A percentile compares a stretch with the other conserved stretches of the same genome.
These are phyloP conservation scores for Thamnophis elegans DNA, from an alignment of 2,797 vertebrate species.

Conservation along the genomic window DNA sequence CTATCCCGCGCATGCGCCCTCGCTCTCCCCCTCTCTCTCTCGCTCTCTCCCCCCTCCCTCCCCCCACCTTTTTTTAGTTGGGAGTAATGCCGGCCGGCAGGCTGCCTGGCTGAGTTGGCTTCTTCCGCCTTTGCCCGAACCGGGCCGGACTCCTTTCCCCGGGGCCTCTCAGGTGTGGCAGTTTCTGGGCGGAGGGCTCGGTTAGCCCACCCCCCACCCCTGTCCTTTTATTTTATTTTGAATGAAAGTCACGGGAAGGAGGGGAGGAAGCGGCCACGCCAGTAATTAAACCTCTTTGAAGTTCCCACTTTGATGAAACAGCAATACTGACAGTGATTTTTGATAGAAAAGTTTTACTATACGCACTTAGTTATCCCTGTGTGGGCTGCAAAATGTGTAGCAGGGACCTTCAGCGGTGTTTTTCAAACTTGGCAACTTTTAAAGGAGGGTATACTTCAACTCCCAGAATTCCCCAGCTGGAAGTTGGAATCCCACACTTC, in stretches of 20 bases:
- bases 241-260: neutral
- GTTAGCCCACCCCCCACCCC: neutral
- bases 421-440: neutral
- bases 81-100: neutral
- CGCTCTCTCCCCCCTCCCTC: fast-evolving
- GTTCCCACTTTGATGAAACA: neutral
- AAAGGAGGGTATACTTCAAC: neutral
- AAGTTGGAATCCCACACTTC: neutral
- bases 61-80: fast-evolving
- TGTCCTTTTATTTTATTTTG: neutral
- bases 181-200: neutral
- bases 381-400: neutral
- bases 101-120: neutral
- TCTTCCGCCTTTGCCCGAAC: neutral
- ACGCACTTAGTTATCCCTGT: neutral
- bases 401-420: no score
- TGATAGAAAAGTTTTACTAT: neutral
- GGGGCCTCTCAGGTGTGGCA: neutral
- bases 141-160: neutral
- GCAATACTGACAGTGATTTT: neutral
- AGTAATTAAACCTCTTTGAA: neutral
- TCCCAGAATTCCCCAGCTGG: neutral
- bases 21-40: fast-evolving
- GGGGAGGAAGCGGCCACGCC: neutral
- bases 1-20: neutral